Conservation (phyloP, 2,113 vertebrate genomes). For the Gorsachius goisagi region DNA sequence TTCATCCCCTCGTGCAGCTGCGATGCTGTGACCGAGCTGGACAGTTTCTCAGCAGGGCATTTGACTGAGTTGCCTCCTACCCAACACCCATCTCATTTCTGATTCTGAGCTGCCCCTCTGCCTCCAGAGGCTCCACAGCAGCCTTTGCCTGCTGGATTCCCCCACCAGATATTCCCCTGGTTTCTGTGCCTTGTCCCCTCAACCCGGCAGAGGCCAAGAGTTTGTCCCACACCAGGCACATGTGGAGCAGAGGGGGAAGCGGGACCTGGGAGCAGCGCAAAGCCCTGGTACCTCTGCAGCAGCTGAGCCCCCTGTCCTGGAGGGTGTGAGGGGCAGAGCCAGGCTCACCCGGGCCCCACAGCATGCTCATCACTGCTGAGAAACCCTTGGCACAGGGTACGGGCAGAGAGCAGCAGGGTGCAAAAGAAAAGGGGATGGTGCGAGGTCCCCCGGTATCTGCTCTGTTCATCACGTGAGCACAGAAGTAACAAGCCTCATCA, state of each 20-base stretch:
- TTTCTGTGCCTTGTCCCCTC: background rate
- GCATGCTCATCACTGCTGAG: accelerated
- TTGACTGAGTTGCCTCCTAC: background rate
- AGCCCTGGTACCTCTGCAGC: background rate
- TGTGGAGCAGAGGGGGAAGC: accelerated
- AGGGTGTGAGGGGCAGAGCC: background rate
- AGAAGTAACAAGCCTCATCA: background rate
- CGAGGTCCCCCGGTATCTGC: accelerated
- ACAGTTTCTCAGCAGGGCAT: accelerated
- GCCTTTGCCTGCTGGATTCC: background rate
- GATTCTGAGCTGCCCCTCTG: background rate
- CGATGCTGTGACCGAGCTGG: accelerated
- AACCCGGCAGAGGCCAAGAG: accelerated
- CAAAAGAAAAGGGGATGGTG: background rate
- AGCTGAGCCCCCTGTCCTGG: background rate
- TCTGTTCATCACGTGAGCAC: accelerated
- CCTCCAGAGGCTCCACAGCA: background rate
- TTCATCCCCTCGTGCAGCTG: accelerated
- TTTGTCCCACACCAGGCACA: accelerated
- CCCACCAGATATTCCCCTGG: accelerated
- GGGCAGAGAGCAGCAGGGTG: background rate
- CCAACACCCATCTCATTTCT: accelerated
- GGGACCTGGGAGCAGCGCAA: background rate
- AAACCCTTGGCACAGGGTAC: accelerated
- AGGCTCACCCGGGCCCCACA: background rate